Base-by-base conservation (phyloP, 2,888 invertebrate genomes). In the Himalopsyche anomala region DNA sequence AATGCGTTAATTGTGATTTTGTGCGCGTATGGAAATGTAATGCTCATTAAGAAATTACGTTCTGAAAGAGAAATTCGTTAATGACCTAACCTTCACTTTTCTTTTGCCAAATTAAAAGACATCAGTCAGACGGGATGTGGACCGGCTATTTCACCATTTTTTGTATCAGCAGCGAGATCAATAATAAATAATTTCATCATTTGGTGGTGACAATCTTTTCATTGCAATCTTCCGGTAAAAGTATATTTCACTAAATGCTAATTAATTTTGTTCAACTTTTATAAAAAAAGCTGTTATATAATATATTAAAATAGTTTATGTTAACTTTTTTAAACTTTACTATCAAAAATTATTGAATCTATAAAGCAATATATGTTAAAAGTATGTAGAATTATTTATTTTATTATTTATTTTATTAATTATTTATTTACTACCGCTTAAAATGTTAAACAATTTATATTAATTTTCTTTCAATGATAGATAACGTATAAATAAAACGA, bases 51-150 rank as follows among this genome's bases (percentile, higher is more conserved):
- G 74, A 74, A 36, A 8, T 36, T 36, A 74, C 19, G 38, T 4
- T 15, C 12, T 38, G 74, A 74, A 74, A 74, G 74, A 74, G 74
- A 74, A 74, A 74, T 74, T 36, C 38, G 74, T 74, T 74, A 74
- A 74, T 74, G 74, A 74, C 38, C 74, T 74, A 74, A 38, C 74
- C 74, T 74, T 74, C 74, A 74, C 74, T 74, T 74, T 74, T 36
- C 74, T 74, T 74, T 36, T 19, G 38, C 74, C 38, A 36, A 74
- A 74, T 38, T 36, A 74, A 74, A 74, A 28, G 74, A 12, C 38
- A 74, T 74, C 38, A 12, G 5, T 36, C 5, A 74, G 36, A 74
- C 74, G 38, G 74, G 74, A 74, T 74, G 74, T 74, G 15, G 38
- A 74, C 74, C 74, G 74, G 74, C 36, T 74, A 74, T 74, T 19